Percentiles rank a stretch among this genome's conserved stretches.
phyloP scores from a whole-genome alignment of 1,140 invertebrate genomes.

The Sycophila sp. region DNA sequence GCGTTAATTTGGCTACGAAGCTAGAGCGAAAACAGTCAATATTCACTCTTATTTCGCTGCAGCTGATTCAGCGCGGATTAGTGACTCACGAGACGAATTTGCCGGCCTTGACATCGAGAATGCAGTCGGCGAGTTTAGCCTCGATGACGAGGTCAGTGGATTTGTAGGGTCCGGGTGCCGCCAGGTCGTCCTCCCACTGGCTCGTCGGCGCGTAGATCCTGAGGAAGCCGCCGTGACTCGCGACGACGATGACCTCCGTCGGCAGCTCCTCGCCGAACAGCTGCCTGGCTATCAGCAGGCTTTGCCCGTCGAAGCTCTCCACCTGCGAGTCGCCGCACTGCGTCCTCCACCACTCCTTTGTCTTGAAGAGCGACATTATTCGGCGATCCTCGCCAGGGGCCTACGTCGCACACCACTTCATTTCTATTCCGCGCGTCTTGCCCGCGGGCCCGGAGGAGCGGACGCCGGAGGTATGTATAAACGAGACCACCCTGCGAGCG shows the following conservation, averaged over 20 bases:
- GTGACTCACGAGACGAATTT: slow-evolving; percentile 80
- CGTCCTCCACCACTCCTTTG: slow-evolving; percentile 80
- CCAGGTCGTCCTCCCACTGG: slow-evolving; percentile 61
- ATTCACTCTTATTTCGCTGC: no score
- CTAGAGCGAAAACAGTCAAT: not conserved
- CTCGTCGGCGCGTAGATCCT: slow-evolving; percentile 74
- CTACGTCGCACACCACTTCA: not conserved
- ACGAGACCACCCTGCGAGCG: slow-evolving; percentile 26
- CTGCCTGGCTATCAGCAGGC: slow-evolving; percentile 52
- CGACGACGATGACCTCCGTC: slow-evolving; percentile 75
- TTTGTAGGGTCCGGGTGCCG: slow-evolving; percentile 65
- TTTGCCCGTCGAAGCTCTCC: slow-evolving; percentile 74
- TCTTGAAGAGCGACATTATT: slow-evolving; percentile 83
- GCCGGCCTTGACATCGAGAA: slow-evolving; percentile 78
- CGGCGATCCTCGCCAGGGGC: not conserved
- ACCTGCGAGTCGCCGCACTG: slow-evolving; percentile 72
- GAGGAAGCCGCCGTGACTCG: slow-evolving; percentile 76
- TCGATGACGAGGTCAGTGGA: slow-evolving; percentile 79
- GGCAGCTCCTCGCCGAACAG: slow-evolving; percentile 62
- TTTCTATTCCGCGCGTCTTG: not conserved
- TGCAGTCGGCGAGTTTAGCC: slow-evolving; percentile 72
- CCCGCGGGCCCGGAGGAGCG: not conserved
- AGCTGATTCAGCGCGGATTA: no score
- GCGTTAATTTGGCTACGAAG: no score
- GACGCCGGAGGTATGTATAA: no score